Percentiles rank a stretch among this genome's conserved stretches.
These are phyloP conservation scores for Stenurella melanura DNA, from an alignment of 2,888 invertebrate genomes.

Conservation along the genomic window DNA sequence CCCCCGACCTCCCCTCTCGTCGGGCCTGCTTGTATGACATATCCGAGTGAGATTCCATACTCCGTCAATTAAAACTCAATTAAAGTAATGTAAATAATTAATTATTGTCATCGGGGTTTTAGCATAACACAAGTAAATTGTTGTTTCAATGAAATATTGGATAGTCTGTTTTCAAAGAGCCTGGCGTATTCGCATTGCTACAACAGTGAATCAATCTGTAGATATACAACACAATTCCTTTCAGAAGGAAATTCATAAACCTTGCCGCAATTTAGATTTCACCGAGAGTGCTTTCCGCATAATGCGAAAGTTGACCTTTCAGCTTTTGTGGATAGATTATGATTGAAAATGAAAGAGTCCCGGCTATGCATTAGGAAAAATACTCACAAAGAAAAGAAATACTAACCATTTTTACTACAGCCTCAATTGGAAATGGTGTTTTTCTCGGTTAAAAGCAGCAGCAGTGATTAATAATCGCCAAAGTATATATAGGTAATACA, in stretches of 20 bases:
- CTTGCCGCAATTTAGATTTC: conserved; percentile 30
- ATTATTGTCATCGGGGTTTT: too few species aligned
- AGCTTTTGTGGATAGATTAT: conserved; percentile 39
- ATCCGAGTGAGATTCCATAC: too few species aligned
- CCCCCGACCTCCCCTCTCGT: too few species aligned
- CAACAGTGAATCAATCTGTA: conserved; percentile 24
- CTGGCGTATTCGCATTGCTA: not conserved
- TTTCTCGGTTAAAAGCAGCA: not conserved
- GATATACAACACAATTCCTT: conserved; percentile 26
- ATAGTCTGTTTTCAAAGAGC: not conserved
- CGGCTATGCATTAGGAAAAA: conserved; percentile 26
- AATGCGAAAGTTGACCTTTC: conserved; percentile 39
- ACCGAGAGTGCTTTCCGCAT: conserved; percentile 39
- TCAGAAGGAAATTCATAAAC: conserved; percentile 34
- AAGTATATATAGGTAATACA: not conserved
- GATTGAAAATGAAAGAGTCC: conserved; percentile 45
- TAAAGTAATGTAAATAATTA: too few species aligned
- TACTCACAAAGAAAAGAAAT: conserved; percentile 16
- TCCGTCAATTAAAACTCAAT: too few species aligned
- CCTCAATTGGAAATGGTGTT: not conserved
- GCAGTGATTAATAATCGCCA: not conserved
- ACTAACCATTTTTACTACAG: not conserved
- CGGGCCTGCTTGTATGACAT: too few species aligned
- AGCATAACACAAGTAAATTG: too few species aligned
- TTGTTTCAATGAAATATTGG: too few species aligned